Conservation (phyloP, 2,113 vertebrate genomes). For the Oplegnathus fasciatus region DNA sequence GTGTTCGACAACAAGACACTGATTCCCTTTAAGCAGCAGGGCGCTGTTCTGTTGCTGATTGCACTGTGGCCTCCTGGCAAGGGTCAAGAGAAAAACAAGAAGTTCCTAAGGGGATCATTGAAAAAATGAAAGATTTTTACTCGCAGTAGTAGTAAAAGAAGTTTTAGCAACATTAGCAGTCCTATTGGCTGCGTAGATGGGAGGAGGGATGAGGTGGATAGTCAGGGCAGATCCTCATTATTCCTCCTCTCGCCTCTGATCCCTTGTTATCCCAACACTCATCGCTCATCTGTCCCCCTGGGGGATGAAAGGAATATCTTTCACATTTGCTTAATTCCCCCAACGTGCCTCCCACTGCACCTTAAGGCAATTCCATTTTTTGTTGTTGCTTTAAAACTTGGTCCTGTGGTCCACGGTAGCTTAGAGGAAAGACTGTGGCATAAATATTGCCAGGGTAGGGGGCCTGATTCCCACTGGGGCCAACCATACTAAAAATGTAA, state of each 20-base stretch:
- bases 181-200: neutral
- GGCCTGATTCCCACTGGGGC: conserved; percentile 27
- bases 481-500: conserved; percentile 12
- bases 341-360: conserved; percentile 45
- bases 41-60: conserved; percentile 34
- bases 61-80: conserved; percentile 13
- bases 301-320: conserved; percentile 55
- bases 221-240: conserved; percentile 65
- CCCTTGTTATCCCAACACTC: conserved; percentile 69
- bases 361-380: conserved; percentile 55
- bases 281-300: conserved; percentile 58
- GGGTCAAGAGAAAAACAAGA: conserved; percentile 19
- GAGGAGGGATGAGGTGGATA: conserved; percentile 41
- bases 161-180: conserved; percentile 27
- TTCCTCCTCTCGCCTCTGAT: conserved; percentile 62
- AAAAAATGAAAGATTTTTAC: conserved; percentile 8
- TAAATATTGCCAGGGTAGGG: conserved; percentile 21
- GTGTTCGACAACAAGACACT: conserved; percentile 11
- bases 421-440: conserved; percentile 12
- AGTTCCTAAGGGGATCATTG: conserved; percentile 6
- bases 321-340: conserved; percentile 69
- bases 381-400: conserved; percentile 48
- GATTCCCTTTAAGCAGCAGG: conserved; percentile 2
- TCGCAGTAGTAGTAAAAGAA: neutral
- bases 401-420: conserved; percentile 13